Percentiles rank a stretch among this genome's conserved stretches.
phyloP scores from a whole-genome alignment of 2,888 invertebrate genomes.

The Drosophila borealis region DNA sequence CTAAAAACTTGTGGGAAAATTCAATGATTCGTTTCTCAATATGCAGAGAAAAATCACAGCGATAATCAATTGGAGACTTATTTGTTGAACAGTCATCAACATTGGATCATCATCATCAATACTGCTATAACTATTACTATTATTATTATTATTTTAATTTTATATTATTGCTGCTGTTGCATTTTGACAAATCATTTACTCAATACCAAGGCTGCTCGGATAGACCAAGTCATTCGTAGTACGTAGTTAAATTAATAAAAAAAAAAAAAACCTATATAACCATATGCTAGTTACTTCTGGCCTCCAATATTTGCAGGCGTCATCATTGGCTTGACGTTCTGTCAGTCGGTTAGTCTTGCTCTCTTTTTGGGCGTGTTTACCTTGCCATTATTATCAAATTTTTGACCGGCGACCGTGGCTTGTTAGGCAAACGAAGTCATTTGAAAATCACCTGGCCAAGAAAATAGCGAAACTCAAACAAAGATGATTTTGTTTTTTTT shows the following conservation, averaged over 20 bases:
- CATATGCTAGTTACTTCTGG: slow-evolving; percentile 46
- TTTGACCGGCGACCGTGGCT: slow-evolving; percentile 58
- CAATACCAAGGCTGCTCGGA: slow-evolving; percentile 65
- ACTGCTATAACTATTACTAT: slow-evolving; percentile 12
- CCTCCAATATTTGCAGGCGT: slow-evolving; percentile 72
- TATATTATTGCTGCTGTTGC: slow-evolving; percentile 20
- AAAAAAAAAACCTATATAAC: slow-evolving; percentile 9
- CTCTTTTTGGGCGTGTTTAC: slow-evolving; percentile 41
- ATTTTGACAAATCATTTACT: slow-evolving; percentile 59
- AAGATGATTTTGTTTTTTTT: slow-evolving; percentile 18
- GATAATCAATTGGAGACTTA: slow-evolving; percentile 20
- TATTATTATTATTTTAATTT: slow-evolving; percentile 37
- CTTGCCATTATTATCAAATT: slow-evolving; percentile 74
- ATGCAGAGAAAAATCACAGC: slow-evolving; percentile 16
- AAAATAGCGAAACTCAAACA: slow-evolving; percentile 60
- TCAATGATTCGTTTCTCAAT: background rate
- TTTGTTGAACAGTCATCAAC: slow-evolving; percentile 18
- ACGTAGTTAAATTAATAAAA: slow-evolving; percentile 9
- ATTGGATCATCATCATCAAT: slow-evolving; percentile 14
- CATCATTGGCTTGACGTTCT: slow-evolving; percentile 54
- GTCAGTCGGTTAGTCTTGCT: slow-evolving; percentile 27
- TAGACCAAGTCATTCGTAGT: slow-evolving; percentile 61
- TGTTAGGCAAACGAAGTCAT: slow-evolving; percentile 67
- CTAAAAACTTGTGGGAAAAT: slow-evolving; percentile 2
- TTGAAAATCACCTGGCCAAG: slow-evolving; percentile 49